Evolutionary conservation across 1,140 invertebrate species (phyloP), one percentile per base, ranked within the genome.

Genomic region (Lepidurus apus): DNA sequence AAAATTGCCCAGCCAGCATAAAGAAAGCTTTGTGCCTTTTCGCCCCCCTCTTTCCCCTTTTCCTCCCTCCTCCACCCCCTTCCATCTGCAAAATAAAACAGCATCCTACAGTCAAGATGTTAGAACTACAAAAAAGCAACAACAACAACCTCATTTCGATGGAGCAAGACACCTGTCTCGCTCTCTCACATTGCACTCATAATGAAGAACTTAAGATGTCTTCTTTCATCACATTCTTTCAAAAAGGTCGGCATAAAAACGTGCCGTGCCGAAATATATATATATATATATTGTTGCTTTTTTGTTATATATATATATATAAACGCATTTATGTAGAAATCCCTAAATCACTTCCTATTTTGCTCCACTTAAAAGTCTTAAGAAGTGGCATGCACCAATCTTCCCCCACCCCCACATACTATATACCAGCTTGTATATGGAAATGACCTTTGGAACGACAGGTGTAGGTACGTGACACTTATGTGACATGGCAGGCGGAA

Each of bases 111-210:
- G 17, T 11, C 10, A 47, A 47, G 45, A 47, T 2, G 17, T 11
- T 10, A 47, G 17, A 47, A 65, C 9, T n/a, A 65, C 17, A 65
- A 65, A 7, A 21, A 13, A 65, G 17, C 53, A 65, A 65, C 53
- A 65, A 65, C 53, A 65, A 65, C 53, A 65, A 65, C 53, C 53
- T 65, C 53, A 65, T 65, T 65, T 65, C 53, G 53, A 21, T 65
- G 53, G 53, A 65, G 53, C 53, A 65, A 65, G 53, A 65, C 53
- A 65, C 53, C 53, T 65, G 53, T 65, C 53, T 65, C 53, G 53
- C 53, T 65, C 53, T 65, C 21, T 65, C 53, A 65, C 53, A 65
- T 65, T 65, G 53, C 21, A 65, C 53, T 65, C 53, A 21, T 65
- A 65, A 65, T 1, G 21, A 17, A 65, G 53, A 65, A 65, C 53